Evolutionary conservation across 2,797 vertebrate genomes (phyloP).

Genomic region (Furcifer pardalis): DNA sequence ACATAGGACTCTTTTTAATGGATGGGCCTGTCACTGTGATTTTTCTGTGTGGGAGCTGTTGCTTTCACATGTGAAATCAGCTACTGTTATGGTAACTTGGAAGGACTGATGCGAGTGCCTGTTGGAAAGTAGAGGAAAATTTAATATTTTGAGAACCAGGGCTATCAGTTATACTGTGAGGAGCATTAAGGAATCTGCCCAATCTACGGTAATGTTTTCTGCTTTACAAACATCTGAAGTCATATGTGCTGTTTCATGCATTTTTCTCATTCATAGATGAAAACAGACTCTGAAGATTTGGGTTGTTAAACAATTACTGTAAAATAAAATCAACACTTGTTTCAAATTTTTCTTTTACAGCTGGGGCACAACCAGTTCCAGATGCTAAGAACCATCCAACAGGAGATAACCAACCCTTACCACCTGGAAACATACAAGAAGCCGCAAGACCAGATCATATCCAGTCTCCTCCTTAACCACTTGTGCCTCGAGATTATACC

Average conservation of each 20-base stretch:
- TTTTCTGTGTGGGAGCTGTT: background rate
- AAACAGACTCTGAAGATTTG: background rate
- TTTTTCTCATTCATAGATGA: background rate
- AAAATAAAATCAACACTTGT: background rate
- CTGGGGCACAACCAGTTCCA: constrained; percentile 52
- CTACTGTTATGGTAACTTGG: background rate
- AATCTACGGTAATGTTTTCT: background rate
- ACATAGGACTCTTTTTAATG: background rate
- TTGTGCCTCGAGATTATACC: constrained; percentile 68
- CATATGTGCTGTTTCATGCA: background rate
- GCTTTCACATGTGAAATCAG: background rate
- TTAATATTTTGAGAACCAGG: background rate
- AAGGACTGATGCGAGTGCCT: no score
- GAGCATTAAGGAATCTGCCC: no score
- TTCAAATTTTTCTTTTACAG: constrained; percentile 64
- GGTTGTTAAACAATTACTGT: background rate
- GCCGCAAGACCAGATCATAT: constrained; percentile 58
- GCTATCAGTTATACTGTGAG: background rate
- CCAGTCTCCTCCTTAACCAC: constrained; percentile 63
- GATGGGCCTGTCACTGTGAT: no score
- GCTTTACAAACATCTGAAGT: background rate
- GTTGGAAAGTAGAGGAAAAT: background rate
- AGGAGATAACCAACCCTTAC: constrained; percentile 62
- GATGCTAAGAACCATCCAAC: constrained; percentile 60
- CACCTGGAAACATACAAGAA: constrained; percentile 66